Evolutionary conservation across 2,888 invertebrate genomes (phyloP), one percentile per base, ranked within the genome.

Genomic region (Meloe dianella): DNA sequence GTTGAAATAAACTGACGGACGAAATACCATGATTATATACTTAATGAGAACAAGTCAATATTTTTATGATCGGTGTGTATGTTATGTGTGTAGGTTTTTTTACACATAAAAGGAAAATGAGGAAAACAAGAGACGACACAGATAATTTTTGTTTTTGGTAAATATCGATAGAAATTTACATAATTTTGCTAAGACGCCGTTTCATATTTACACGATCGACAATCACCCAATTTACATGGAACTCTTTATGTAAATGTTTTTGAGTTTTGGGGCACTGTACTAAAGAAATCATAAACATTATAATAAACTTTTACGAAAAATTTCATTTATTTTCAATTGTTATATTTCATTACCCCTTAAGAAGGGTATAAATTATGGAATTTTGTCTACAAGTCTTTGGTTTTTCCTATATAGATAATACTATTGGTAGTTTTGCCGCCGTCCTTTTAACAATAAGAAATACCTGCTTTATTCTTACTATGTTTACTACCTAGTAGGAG

Each of bases 21-120:
- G 24, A 24, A 54, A 54, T 54, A n/a, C 2, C 14, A 17, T 1
- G 2, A 54, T 54, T 27, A n/a, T 1, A 6, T 12, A 27, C 12
- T 4, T 24, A 54, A 54, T 27, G 54, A 27, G 54, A 27, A 54
- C 54, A 54, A 54, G 54, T 54, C 54, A 54, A 54, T 54, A 54
- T 27, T 54, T 54, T 22, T 51, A 6, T 47, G 4, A 10, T 2
- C 29, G 29, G 6, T 29, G 3, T 29, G 3, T 29, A 5, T 29
- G 2, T 35, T 14, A 14, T 41, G 7, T 54, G 54, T 54, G 54
- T 54, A 27, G 54, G 54, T 47, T 47, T 54, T n/a, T n/a, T 22
- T 51, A 51, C 14, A 54, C 2, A 2, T 38, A 47, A 14, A 47
- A 17, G 20, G 17, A n/a, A 6, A 17, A 6, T 17, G 3, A 9